A percentile compares a stretch with the other conserved stretches of the same genome.
phyloP scores from a whole-genome alignment of 1,140 invertebrate species.

The Dreissena polymorpha region DNA sequence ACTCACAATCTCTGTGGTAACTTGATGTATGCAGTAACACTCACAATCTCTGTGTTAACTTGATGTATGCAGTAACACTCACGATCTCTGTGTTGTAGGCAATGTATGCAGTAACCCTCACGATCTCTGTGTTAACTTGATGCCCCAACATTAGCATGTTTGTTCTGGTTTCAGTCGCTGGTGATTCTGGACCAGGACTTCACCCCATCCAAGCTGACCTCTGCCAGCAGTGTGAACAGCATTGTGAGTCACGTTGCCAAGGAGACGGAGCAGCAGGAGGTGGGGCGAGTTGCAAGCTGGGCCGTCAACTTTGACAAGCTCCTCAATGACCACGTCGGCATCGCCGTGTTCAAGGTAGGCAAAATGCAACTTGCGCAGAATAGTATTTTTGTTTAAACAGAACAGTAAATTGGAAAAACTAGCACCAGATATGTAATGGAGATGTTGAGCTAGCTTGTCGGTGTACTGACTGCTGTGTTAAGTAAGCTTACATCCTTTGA shows the following conservation, averaged over 20 bases:
- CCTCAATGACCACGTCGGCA: constrained; percentile 90
- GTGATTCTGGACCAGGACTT: constrained; percentile 64
- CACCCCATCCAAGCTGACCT: constrained; percentile 56
- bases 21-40: too few species aligned
- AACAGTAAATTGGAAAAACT: too few species aligned
- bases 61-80: too few species aligned
- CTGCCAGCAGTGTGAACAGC: constrained; percentile 74
- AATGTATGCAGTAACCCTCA: too few species aligned
- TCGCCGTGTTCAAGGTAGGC: constrained; percentile 94
- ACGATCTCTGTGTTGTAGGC: too few species aligned
- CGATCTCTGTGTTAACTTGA: neutral
- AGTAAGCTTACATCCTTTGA: too few species aligned
- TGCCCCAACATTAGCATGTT: neutral
- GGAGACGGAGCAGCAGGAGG: constrained; percentile 56
- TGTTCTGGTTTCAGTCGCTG: constrained; percentile 70
- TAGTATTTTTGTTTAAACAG: too few species aligned
- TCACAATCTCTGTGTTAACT: neutral
- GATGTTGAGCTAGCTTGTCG: neutral
- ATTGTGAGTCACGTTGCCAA: constrained; percentile 60
- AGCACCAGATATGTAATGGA: too few species aligned
- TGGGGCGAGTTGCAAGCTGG: constrained; percentile 56
- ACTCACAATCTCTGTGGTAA: too few species aligned
- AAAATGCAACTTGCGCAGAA: neutral
- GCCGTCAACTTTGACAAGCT: constrained; percentile 94
- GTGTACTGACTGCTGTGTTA: neutral